Conservation (phyloP, 1,140 invertebrate species). For the Augochlora pura region DNA sequence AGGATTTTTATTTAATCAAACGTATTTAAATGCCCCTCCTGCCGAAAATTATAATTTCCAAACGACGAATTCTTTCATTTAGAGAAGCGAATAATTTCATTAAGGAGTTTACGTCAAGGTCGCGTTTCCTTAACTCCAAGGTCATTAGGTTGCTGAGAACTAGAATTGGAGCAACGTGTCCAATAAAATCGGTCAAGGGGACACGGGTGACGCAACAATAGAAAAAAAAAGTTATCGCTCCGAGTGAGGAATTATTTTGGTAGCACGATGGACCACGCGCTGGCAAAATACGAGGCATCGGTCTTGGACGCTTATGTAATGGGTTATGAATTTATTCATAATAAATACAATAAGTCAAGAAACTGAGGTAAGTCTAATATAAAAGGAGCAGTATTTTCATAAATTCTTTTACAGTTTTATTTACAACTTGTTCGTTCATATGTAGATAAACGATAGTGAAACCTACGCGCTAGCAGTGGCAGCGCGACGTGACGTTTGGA, state of each 20-base stretch:
- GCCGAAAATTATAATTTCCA: too few species aligned
- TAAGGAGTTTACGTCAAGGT: too few species aligned
- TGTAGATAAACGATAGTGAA: conserved; percentile 28
- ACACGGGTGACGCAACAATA: neutral
- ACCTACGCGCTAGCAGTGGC: conserved; percentile 22
- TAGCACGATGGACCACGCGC: neutral
- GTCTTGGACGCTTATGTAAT: neutral
- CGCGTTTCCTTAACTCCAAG: too few species aligned
- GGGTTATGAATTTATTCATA: conserved; percentile 71
- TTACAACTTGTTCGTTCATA: conserved; percentile 58
- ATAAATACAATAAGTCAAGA: conserved; percentile 75
- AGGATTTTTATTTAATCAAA: too few species aligned
- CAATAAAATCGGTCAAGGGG: too few species aligned
- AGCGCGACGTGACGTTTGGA: conserved; percentile 57
- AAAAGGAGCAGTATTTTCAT: conserved; percentile 54
- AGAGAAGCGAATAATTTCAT: too few species aligned
- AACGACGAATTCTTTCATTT: too few species aligned
- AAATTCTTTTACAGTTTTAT: conserved; percentile 66
- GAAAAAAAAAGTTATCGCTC: conserved; percentile 10
- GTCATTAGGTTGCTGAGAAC: too few species aligned
- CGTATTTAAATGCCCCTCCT: too few species aligned
- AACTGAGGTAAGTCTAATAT: conserved; percentile 67
- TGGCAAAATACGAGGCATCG: neutral
- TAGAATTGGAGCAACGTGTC: too few species aligned
- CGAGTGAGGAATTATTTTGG: neutral